Evolutionary conservation across 1,140 invertebrate genomes (phyloP), one percentile per base, ranked within the genome.

Genomic region (Drosophila funebris): DNA sequence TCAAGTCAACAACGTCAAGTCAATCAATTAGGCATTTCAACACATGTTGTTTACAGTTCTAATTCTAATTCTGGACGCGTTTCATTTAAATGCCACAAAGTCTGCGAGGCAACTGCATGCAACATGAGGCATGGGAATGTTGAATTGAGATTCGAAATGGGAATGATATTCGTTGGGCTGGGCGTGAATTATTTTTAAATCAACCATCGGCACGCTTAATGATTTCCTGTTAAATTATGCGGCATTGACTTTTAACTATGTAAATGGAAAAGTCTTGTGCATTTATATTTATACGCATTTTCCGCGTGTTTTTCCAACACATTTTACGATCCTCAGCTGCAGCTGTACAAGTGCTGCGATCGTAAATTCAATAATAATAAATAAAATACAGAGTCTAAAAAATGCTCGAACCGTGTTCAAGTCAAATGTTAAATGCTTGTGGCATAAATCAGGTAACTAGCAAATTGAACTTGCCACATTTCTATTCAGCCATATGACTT

Each of bases 21-120:
- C 84, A 83, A 88, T 88, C 83, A 88, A 88, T 88, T 88, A 88
- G 78, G 62, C 79, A 88, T 83, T 88, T 88, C 78, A 88, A 83
- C 83, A 88, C 83, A 88, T 88, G 83, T 83, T 88, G 83, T 88
- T 88, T 88, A 88, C 83, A 83, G 83, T 88, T 88, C 83, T 88
- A 83, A 88, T 88, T 88, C 83, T 88, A 83, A 88, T 88, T 88
- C 78, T 73, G 68, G 63, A 61, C 63, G 75, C 67, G 56, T 72
- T 87, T 75, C 82, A 75, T 77, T 82, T 68, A 81, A 81, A 85
- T 88, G 82, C 82, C 82, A 62, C 62, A 18, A 33, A 70, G 82
- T 87, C 82, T 87, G 74, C 50, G 37, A n/a, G 22, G 46, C 72
- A 62, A 33, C 43, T 33, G 68, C 46, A 39, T 2, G 52, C 24